Evolutionary conservation across 2,888 invertebrate species (phyloP).

Genomic region (Melanostoma mellinum): DNA sequence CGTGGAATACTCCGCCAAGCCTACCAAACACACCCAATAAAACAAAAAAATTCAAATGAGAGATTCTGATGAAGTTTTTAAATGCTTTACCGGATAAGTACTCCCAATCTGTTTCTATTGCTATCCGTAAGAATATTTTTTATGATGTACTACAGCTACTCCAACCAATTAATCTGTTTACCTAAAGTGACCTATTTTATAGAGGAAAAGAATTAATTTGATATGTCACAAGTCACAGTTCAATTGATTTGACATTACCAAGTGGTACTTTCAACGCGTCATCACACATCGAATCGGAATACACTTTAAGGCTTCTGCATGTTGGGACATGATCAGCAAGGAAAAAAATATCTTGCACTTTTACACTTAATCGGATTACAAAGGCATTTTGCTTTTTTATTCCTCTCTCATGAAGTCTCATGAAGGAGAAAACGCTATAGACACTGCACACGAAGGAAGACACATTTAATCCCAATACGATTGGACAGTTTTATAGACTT

Average conservation of each 20-base stretch:
- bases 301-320: slow-evolving; percentile 39
- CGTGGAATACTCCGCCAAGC: too few relatives aligned
- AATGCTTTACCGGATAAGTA: too few relatives aligned
- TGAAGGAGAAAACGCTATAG: not conserved
- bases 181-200: not conserved
- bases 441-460: slow-evolving; percentile 21
- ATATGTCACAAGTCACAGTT: slow-evolving; percentile 31
- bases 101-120: too few relatives aligned
- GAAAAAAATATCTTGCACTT: slow-evolving; percentile 48
- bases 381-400: slow-evolving; percentile 7
- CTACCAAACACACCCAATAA: too few relatives aligned
- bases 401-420: not conserved
- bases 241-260: slow-evolving; percentile 37
- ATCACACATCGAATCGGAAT: not conserved
- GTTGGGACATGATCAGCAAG: slow-evolving; percentile 14
- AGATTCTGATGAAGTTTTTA: too few relatives aligned
- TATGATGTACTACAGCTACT: too few relatives aligned
- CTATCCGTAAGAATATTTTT: too few relatives aligned
- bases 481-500: slow-evolving; percentile 34
- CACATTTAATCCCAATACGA: slow-evolving; percentile 31
- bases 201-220: slow-evolving; percentile 32
- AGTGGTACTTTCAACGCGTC: slow-evolving; percentile 9
- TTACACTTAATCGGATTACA: slow-evolving; percentile 53
- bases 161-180: too few relatives aligned
- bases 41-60: too few relatives aligned